Conservation (phyloP, 92 coral and sea anemone species). For the Paramuricea clavata region DNA sequence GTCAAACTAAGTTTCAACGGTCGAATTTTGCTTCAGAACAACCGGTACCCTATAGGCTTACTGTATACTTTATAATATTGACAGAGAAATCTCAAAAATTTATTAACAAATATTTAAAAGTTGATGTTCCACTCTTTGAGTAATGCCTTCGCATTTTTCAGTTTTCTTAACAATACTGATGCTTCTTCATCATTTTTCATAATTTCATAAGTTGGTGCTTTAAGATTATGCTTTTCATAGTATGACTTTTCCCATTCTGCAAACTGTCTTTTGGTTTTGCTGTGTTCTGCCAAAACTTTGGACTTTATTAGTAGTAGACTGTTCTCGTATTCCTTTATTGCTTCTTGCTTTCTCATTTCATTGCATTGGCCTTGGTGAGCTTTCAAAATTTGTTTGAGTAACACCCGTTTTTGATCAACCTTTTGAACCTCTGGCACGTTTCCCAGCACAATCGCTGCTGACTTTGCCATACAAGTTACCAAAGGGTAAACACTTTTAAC, state of each 20-base stretch:
- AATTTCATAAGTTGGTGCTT: constrained; percentile 54
- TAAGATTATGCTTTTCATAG: constrained; percentile 48
- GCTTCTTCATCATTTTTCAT: constrained; percentile 50
- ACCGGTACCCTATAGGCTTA: too few relatives aligned
- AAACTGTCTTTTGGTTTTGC: constrained; percentile 42
- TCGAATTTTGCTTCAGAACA: too few relatives aligned
- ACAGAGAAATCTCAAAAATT: neutral
- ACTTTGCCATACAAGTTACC: neutral
- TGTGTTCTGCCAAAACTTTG: constrained; percentile 55
- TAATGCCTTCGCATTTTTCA: too few relatives aligned
- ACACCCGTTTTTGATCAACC: neutral
- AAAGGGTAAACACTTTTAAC: neutral
- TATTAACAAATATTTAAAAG: constrained; percentile 13
- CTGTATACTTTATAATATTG: too few relatives aligned
- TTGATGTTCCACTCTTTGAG: constrained; percentile 55
- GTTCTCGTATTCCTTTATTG: constrained; percentile 45
- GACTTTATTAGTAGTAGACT: constrained; percentile 50
- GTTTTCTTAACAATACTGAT: constrained; percentile 39
- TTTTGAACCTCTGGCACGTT: neutral
- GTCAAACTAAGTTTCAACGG: too few relatives aligned
- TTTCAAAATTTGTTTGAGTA: neutral
- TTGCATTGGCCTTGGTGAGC: neutral
- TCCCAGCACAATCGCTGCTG: neutral
- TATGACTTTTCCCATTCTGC: constrained; percentile 62
- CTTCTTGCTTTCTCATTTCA: neutral